These are phyloP conservation scores for Pygoscelis antarcticus DNA, from an alignment of 2,113 vertebrate species.

Conservation along the genomic window DNA sequence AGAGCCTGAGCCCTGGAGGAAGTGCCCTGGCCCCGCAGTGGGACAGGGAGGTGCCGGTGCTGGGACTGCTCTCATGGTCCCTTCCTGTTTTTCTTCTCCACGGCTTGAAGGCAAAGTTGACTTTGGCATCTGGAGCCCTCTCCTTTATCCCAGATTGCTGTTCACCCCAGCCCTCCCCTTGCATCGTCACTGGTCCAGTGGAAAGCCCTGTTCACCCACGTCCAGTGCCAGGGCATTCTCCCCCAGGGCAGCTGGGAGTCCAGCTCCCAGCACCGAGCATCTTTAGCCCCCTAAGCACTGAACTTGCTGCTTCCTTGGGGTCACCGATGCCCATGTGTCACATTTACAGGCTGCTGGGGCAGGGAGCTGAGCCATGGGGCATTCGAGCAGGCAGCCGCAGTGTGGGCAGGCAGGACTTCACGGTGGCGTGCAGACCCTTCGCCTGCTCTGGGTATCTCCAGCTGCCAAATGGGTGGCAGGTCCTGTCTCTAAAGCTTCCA, in stretches of 20 bases:
- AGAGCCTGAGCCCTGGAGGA: not conserved
- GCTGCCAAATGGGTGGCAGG: not conserved
- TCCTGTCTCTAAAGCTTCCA: not conserved
- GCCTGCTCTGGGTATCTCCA: not conserved
- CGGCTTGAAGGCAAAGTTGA: slow-evolving; percentile 16
- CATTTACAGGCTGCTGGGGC: not conserved
- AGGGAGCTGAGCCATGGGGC: not conserved
- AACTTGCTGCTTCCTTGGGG: not conserved
- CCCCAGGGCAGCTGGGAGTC: fast-evolving
- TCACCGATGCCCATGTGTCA: fast-evolving
- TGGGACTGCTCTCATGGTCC: slow-evolving; percentile 30
- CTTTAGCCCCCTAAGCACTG: not conserved
- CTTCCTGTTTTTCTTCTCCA: slow-evolving; percentile 61
- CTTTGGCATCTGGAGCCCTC: slow-evolving; percentile 36
- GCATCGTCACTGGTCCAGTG: not conserved
- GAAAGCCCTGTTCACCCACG: not conserved
- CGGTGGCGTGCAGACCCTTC: not conserved
- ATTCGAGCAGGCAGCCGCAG: not conserved
- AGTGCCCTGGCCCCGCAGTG: slow-evolving; percentile 11
- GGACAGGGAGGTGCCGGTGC: slow-evolving; percentile 36
- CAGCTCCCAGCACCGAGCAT: not conserved
- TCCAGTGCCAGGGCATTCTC: not conserved
- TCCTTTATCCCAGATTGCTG: slow-evolving; percentile 19
- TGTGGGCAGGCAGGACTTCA: not conserved
- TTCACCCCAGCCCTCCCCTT: not conserved